Conservation (phyloP, 2,797 vertebrate species). For the Enteromius trimaculatus region DNA sequence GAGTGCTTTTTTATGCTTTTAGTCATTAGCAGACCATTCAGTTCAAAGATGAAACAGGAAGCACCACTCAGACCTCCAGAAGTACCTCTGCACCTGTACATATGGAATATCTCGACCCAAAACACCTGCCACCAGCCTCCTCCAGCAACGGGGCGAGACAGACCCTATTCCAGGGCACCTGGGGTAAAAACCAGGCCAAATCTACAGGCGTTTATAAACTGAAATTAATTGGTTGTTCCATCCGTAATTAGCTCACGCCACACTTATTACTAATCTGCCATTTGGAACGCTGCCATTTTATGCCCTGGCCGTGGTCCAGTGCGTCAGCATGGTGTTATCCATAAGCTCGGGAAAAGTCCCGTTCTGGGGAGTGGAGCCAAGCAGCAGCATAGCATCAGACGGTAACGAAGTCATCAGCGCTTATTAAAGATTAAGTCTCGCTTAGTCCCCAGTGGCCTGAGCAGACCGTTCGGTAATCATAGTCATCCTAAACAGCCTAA, state of each 20-base stretch:
- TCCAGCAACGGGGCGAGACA: slow-evolving; percentile 30
- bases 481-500: slow-evolving; percentile 77
- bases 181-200: slow-evolving; percentile 58
- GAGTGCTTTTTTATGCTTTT: slow-evolving; percentile 10
- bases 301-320: slow-evolving; percentile 76
- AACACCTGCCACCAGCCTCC: slow-evolving; percentile 70
- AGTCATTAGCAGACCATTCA: background rate
- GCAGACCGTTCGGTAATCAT: slow-evolving; percentile 78
- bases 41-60: slow-evolving; percentile 18
- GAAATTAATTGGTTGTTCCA: slow-evolving; percentile 79
- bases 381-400: slow-evolving; percentile 53
- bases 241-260: slow-evolving; percentile 80
- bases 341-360: slow-evolving; percentile 66
- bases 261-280: slow-evolving; percentile 81
- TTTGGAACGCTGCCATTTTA: slow-evolving; percentile 73
- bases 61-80: background rate
- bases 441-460: slow-evolving; percentile 72
- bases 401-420: slow-evolving; percentile 68
- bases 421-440: slow-evolving; percentile 81
- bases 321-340: slow-evolving; percentile 68
- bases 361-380: slow-evolving; percentile 54
- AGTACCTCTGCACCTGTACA: slow-evolving; percentile 42
- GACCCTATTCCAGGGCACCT: slow-evolving; percentile 51
- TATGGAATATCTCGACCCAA: slow-evolving; percentile 65
- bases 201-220: slow-evolving; percentile 78